A percentile compares a stretch with the other conserved stretches of the same genome.
Evolutionary conservation across 2,888 invertebrate genomes (phyloP).

Genomic region (Amorpha juglandis): DNA sequence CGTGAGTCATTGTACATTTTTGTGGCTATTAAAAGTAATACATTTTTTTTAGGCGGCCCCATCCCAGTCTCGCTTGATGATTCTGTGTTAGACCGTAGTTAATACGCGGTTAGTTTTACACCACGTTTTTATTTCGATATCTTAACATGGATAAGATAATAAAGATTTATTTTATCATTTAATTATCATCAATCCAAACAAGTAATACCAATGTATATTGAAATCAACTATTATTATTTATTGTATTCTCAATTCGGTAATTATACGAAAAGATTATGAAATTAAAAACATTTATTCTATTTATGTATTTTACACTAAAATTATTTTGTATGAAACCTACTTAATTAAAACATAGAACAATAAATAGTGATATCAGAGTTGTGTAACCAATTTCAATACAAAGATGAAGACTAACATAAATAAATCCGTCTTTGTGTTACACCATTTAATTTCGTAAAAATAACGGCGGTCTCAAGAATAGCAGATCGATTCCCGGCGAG

Average conservation of each 20-base stretch:
- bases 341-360: too few relatives aligned
- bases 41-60: conserved; percentile 4
- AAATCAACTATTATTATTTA: too few relatives aligned
- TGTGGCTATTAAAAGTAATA: conserved; percentile 9
- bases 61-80: conserved; percentile 30
- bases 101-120: conserved; percentile 15
- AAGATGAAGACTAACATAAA: background rate
- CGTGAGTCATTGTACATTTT: conserved; percentile 16
- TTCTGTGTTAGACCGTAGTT: conserved; percentile 25
- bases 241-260: too few relatives aligned
- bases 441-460: background rate
- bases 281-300: too few relatives aligned
- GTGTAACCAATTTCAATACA: too few relatives aligned
- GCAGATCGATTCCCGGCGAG: background rate
- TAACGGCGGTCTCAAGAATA: background rate
- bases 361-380: too few relatives aligned
- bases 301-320: too few relatives aligned
- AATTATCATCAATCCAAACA: too few relatives aligned
- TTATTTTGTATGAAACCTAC: too few relatives aligned
- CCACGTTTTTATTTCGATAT: background rate
- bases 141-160: background rate
- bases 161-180: background rate
- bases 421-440: background rate
- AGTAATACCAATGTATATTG: too few relatives aligned
- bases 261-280: too few relatives aligned